Evolutionary conservation across 2,888 invertebrate species (phyloP), one percentile per base, ranked within the genome.

Genomic region (Zhengitettix transpicula): DNA sequence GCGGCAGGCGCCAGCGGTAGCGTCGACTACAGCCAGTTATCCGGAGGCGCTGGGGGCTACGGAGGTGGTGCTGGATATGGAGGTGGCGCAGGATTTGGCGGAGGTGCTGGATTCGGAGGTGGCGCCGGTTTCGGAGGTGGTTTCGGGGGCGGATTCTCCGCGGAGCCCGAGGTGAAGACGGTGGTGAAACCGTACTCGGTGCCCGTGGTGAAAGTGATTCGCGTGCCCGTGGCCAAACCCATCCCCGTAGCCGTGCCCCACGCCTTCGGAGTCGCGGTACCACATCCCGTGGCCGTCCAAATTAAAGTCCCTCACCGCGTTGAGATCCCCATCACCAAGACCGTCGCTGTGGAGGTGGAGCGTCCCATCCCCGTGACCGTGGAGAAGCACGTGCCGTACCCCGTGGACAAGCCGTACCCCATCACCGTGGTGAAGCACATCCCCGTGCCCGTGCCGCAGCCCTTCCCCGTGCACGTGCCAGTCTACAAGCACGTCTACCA

Each of bases 161-260:
- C 40, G 14, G 40, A 47, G 40, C 57, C 16, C 47, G 41, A n/a
- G 42, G 28, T 53, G 59, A 51, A 55, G 57, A 57, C 53, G 54
- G 56, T 28, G 60, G 53, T 52, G 58, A 17, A 61, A 44, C 61
- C 56, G 14, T 56, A 59, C 40, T 56, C 61, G 44, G 56, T 53
- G 52, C 61, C 58, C 56, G 51, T 56, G 40, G 56, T 61, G 42
- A 60, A 55, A 40, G 41, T 40, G 11, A 59, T 65, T 52, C 62
- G 62, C 15, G 61, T 63, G 44, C 63, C 65, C 57, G 65, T 62
- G n/a, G 59, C 85, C 66, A 85, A 84, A 68, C 84, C 84, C 40
- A 83, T 85, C 7, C 85, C 85, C 0, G 84, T 83, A 67, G 81
- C 83, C 0, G 83, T 85, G 0, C 83, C 84, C 64, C 84, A 79